Base-by-base conservation (phyloP, 2,888 invertebrate species). In the Rhagophthalmus giganteus region DNA sequence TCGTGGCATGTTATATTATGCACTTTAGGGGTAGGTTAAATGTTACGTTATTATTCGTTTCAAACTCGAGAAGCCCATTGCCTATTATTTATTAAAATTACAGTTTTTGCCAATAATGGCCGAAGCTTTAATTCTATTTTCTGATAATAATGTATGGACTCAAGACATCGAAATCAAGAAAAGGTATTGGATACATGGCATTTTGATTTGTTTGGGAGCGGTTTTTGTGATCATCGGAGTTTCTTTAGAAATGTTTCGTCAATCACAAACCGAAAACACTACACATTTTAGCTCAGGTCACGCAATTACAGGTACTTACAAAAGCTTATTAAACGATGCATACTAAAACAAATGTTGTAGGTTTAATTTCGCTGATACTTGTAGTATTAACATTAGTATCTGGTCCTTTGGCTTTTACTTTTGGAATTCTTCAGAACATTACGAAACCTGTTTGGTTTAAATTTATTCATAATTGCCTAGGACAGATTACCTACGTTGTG, bases 1-100 rank as follows among this genome's bases (percentile, higher is more conserved):
- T 52, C 71, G 2, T 70, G 69, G 66, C 73, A 73, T 57, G 69
- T 72, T 4, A 68, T 71, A 46, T 60, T 73, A 26, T 71, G 68
- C 35, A 72, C 72, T 7, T 54, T 71, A 32, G 72, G 71, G 55
- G 73, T 73, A 62, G 71, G 70, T 65, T 48, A 8, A 2, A 5
- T 2, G 10, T 30, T 12, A 40, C 11, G 9, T 35, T 11, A 16
- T 28, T 14, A 31, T 13, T 13, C 4, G 14, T 31, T 46, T 8
- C 8, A 27, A 12, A 30, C 7, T n/a, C 6, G 24, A 26, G 1
- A 20, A 7, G 2, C 27, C 9, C 9, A 13, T 7, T 10, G 7
- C n/a, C 13, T 5, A 31, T 12, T n/a, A 11, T 10, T 24, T 24
- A 25, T 13, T 11, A 3, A 13, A n/a, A n/a, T 46, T 41, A 39